Conservation (phyloP, 2,888 invertebrate species). For the Latheticus oryzae region DNA sequence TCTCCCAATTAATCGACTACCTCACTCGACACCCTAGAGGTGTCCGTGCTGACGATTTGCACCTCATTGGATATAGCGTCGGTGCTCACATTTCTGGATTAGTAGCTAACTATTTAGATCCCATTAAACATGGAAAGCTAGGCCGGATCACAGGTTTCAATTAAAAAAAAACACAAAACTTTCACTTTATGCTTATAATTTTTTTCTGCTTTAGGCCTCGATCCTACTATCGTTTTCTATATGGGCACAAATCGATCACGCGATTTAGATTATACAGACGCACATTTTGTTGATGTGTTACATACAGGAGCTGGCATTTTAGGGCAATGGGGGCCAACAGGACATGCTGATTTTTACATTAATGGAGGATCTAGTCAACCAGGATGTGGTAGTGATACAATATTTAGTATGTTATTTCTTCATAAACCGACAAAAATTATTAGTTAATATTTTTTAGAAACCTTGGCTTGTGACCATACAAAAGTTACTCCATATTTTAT, state of each 20-base stretch:
- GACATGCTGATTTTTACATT: slow-evolving; percentile 90
- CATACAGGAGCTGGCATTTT: slow-evolving; percentile 90
- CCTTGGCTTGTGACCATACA: slow-evolving; percentile 88
- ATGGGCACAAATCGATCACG: slow-evolving; percentile 84
- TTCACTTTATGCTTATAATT: slow-evolving; percentile 23
- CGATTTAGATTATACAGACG: slow-evolving; percentile 83
- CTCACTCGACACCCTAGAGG: slow-evolving; percentile 82
- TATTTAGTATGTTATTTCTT: slow-evolving; percentile 76
- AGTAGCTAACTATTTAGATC: slow-evolving; percentile 82
- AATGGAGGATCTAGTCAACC: slow-evolving; percentile 91
- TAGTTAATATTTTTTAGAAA: slow-evolving; percentile 71
- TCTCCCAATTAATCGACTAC: slow-evolving; percentile 84
- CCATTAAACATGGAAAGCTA: slow-evolving; percentile 79
- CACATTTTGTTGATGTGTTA: slow-evolving; percentile 84
- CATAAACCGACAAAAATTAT: not conserved
- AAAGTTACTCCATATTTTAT: slow-evolving; percentile 92
- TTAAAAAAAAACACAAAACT: slow-evolving; percentile 20
- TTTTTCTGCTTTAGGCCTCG: slow-evolving; percentile 72
- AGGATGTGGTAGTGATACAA: slow-evolving; percentile 83
- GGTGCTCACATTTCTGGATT: slow-evolving; percentile 88
- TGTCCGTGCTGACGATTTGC: slow-evolving; percentile 78
- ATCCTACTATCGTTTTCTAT: slow-evolving; percentile 89
- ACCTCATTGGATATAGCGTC: slow-evolving; percentile 88
- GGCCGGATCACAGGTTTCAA: slow-evolving; percentile 86
- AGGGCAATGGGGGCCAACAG: slow-evolving; percentile 90